Conservation (phyloP, 1,140 invertebrate genomes). For the Atta texana region DNA sequence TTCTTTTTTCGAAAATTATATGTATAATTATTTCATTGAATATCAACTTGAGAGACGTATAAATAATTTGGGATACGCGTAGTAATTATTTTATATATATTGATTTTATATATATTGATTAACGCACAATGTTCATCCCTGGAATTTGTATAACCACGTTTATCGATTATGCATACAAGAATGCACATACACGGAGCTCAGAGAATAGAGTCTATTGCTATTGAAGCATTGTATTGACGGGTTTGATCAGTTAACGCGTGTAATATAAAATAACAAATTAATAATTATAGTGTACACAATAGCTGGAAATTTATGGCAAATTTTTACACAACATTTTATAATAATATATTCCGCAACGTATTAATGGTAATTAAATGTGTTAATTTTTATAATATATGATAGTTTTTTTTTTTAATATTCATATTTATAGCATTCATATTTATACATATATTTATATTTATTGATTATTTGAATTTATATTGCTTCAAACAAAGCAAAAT, state of each 20-base stretch:
- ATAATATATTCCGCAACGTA: background rate
- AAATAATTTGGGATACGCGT: background rate
- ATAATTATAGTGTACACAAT: conserved; percentile 22
- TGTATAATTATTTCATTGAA: background rate
- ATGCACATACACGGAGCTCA: conserved; percentile 17
- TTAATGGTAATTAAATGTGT: background rate
- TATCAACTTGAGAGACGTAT: background rate
- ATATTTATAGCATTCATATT: background rate
- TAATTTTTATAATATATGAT: background rate
- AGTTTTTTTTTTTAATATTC: background rate
- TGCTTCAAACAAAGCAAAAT: background rate
- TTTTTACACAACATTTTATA: background rate
- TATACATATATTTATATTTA: background rate
- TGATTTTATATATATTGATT: background rate
- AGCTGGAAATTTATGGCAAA: background rate
- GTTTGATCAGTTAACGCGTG: background rate
- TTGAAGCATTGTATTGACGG: conserved; percentile 11
- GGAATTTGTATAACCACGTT: conserved; percentile 28
- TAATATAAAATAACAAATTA: conserved; percentile 16
- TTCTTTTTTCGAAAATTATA: background rate
- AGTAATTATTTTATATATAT: background rate
- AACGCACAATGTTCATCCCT: background rate
- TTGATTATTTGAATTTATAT: background rate
- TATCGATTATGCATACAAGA: conserved; percentile 20
- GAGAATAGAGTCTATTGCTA: conserved; percentile 27